Evolutionary conservation across 2,797 vertebrate species (phyloP).

Genomic region (Smutsia gigantea): DNA sequence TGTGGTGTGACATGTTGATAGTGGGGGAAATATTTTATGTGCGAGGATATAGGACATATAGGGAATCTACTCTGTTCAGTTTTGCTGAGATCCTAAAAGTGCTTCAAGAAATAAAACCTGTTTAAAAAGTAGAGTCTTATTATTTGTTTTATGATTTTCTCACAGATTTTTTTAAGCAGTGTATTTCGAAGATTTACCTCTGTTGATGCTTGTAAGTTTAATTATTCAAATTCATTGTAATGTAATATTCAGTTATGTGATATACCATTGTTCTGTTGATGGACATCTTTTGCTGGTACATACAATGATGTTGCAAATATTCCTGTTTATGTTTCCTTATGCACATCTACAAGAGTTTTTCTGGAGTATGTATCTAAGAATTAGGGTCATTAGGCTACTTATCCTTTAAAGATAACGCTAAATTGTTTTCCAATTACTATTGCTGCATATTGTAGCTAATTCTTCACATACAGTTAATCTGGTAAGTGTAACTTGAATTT

Average conservation of each 20-base stretch:
- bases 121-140: neutral
- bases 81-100: neutral
- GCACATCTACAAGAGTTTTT: neutral
- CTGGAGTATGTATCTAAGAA: neutral
- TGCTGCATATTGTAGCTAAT: neutral
- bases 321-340: neutral
- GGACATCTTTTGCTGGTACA: neutral
- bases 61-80: neutral
- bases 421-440: neutral
- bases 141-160: neutral
- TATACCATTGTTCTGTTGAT: neutral
- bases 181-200: neutral
- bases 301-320: neutral
- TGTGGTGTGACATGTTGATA: neutral
- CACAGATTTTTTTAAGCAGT: neutral
- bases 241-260: neutral
- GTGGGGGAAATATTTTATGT: too few species aligned
- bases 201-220: neutral
- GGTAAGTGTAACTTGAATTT: neutral
- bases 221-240: neutral
- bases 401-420: neutral
- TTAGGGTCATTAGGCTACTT: neutral
- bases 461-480: neutral
- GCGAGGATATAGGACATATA: neutral
- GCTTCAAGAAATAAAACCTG: neutral